Percentiles rank a stretch among this genome's conserved stretches.
These are phyloP conservation scores for Pammene fasciana DNA, from an alignment of 2,888 invertebrate species.

Conservation along the genomic window DNA sequence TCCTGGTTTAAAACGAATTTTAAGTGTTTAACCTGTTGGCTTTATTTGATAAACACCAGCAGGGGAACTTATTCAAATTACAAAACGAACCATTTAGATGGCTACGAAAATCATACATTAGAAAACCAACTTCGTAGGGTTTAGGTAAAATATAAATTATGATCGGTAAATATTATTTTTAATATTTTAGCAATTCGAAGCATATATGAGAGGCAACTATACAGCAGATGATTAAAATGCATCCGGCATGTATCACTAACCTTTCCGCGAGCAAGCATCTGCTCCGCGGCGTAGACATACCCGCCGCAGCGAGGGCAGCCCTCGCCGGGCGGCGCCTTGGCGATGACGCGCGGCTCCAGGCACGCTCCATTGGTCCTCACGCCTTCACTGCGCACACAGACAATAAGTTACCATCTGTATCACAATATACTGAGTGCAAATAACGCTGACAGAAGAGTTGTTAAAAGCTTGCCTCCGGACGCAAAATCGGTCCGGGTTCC, in stretches of 20 bases:
- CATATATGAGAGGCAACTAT: conserved; percentile 15
- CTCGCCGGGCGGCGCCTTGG: conserved; percentile 92
- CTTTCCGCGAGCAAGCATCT: conserved; percentile 95
- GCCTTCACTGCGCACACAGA: conserved; percentile 66
- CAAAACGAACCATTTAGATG: not conserved
- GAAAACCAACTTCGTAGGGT: not conserved
- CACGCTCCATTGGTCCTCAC: conserved; percentile 85
- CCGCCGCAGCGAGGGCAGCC: conserved; percentile 96
- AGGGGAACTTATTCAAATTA: not conserved
- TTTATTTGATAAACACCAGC: too few relatives aligned
- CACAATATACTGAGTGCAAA: conserved; percentile 54
- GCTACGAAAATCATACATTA: too few relatives aligned
- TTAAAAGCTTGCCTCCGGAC: conserved; percentile 76
- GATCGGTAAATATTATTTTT: not conserved
- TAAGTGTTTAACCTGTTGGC: too few relatives aligned
- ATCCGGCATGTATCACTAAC: conserved; percentile 81
- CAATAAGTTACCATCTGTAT: conserved; percentile 54
- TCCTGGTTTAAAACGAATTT: too few relatives aligned
- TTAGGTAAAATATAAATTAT: not conserved
- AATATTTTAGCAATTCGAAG: conserved; percentile 30
- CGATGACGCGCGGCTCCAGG: conserved; percentile 88
- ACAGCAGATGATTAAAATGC: conserved; percentile 24
- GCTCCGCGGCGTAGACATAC: conserved; percentile 95
- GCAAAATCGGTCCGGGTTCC: conserved; percentile 66
- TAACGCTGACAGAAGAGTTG: conserved; percentile 77